Evolutionary conservation across 2,888 invertebrate genomes (phyloP).

Genomic region (Phytoseiulus persimilis): DNA sequence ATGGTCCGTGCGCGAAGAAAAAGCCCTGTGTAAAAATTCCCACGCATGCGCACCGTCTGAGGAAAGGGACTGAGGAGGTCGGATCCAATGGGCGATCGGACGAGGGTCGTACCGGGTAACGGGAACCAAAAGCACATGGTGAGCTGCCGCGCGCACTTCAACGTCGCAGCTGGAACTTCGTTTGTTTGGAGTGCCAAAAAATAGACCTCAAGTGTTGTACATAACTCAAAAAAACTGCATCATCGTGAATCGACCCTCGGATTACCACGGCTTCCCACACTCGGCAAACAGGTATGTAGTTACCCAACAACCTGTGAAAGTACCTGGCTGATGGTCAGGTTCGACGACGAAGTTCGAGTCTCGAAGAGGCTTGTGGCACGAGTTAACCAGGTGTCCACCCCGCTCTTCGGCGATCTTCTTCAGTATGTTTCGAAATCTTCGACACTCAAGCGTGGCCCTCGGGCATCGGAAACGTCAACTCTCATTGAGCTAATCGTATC

Average conservation of each 20-base stretch:
- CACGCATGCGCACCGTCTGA: neutral
- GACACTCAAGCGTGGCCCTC: too few species aligned
- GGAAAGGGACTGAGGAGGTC: slow-evolving; percentile 5
- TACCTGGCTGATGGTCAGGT: too few species aligned
- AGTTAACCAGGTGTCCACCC: too few species aligned
- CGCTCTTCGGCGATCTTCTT: too few species aligned
- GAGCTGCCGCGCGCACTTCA: slow-evolving; percentile 5
- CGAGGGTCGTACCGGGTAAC: neutral
- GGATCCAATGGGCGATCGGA: neutral
- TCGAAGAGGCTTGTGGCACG: too few species aligned
- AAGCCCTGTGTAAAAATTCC: neutral
- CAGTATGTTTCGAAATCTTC: too few species aligned
- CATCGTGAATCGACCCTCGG: neutral
- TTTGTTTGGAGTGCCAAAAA: neutral
- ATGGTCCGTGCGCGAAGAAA: neutral
- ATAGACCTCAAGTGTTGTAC: neutral
- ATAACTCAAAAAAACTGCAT: neutral
- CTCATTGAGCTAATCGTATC: too few species aligned
- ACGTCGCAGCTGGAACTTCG: slow-evolving; percentile 5
- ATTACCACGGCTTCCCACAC: neutral
- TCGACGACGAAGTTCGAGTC: too few species aligned
- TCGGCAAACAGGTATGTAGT: neutral
- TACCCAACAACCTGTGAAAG: neutral
- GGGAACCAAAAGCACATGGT: neutral
- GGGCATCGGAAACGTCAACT: too few species aligned